A percentile compares a stretch with the other conserved stretches of the same genome.
Conservation (phyloP, 2,888 invertebrate genomes). For the Luperina nickerlii region DNA sequence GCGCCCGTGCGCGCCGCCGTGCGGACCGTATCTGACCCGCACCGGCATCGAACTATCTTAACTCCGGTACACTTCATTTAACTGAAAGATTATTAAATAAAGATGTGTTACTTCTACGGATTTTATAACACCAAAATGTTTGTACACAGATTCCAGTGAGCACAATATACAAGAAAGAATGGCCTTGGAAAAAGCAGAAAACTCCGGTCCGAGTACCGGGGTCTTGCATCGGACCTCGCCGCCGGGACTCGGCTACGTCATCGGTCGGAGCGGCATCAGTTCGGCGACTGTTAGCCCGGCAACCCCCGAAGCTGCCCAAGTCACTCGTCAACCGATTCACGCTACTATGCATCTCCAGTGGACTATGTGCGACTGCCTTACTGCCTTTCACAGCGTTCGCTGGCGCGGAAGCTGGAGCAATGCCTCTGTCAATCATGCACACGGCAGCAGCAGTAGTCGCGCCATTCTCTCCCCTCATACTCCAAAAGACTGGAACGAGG, state of each 20-base stretch:
- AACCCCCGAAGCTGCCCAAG: slow-evolving; percentile 87
- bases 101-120: background rate
- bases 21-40: slow-evolving; percentile 87
- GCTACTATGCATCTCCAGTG: slow-evolving; percentile 90
- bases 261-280: slow-evolving; percentile 95
- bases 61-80: slow-evolving; percentile 74
- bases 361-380: slow-evolving; percentile 91
- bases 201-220: slow-evolving; percentile 71
- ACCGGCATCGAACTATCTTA: slow-evolving; percentile 81
- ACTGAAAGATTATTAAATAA: background rate
- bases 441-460: slow-evolving; percentile 91
- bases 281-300: slow-evolving; percentile 92
- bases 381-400: slow-evolving; percentile 90
- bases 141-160: slow-evolving; percentile 82
- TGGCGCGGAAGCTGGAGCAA: slow-evolving; percentile 90
- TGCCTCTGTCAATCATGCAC: slow-evolving; percentile 91
- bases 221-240: slow-evolving; percentile 77
- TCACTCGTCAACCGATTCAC: slow-evolving; percentile 87
- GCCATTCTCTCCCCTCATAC: slow-evolving; percentile 84
- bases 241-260: slow-evolving; percentile 93
- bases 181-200: slow-evolving; percentile 86
- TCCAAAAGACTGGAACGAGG: slow-evolving; percentile 84
- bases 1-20: slow-evolving; percentile 80
- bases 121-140: background rate
- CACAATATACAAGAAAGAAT: slow-evolving; percentile 86